These are phyloP conservation scores for Lycocerus yunnanus DNA, from an alignment of 2,888 invertebrate genomes.

Conservation along the genomic window DNA sequence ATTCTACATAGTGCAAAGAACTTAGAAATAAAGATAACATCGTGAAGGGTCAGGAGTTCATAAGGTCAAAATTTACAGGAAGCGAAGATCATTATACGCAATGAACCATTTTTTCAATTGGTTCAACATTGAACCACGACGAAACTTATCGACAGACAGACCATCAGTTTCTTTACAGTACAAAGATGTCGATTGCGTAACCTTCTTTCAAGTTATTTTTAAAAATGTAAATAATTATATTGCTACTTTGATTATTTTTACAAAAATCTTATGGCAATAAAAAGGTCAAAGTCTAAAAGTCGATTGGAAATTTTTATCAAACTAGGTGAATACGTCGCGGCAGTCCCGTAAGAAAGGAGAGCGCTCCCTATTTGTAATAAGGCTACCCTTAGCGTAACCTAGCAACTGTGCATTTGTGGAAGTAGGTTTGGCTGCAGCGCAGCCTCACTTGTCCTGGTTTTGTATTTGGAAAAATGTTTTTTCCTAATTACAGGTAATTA, in stretches of 20 bases:
- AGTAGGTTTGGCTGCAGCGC: slow-evolving; percentile 35
- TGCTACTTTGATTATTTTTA: not conserved
- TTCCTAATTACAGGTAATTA: not conserved
- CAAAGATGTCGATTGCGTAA: not conserved
- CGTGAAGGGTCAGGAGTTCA: not conserved
- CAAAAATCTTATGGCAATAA: not conserved
- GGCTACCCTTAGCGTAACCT: slow-evolving; percentile 37
- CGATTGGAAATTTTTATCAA: slow-evolving; percentile 16
- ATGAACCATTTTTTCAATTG: not conserved
- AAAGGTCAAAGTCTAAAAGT: slow-evolving; percentile 20
- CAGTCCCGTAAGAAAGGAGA: slow-evolving; percentile 6
- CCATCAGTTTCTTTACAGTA: not conserved
- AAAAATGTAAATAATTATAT: not conserved
- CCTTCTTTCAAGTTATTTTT: not conserved
- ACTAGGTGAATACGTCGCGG: slow-evolving; percentile 27
- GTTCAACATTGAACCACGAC: not conserved
- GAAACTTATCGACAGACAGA: not conserved
- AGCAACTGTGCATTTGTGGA: slow-evolving; percentile 40
- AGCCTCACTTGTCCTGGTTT: slow-evolving; percentile 19
- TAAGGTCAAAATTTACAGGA: not conserved
- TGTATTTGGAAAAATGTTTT: slow-evolving; percentile 5
- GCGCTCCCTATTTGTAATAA: slow-evolving; percentile 32
- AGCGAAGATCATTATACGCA: not conserved
- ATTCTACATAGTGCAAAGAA: not conserved
- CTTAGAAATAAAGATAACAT: not conserved